Percentiles rank a stretch among this genome's conserved stretches.
Conservation (phyloP, 2,888 invertebrate genomes). For the Ptychoptera contaminata region DNA sequence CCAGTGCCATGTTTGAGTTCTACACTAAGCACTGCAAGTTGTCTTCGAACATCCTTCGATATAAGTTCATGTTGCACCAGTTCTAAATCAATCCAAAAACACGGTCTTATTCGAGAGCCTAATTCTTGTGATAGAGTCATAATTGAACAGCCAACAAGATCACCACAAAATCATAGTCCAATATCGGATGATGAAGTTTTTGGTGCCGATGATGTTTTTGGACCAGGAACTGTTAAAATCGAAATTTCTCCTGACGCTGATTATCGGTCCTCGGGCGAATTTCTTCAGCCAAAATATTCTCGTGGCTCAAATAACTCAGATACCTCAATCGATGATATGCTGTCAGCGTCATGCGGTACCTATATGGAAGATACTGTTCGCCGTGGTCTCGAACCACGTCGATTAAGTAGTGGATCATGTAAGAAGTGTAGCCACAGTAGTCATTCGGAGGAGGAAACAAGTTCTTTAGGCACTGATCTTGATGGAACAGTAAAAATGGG, state of each 20-base stretch:
- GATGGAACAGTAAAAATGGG: conserved; percentile 72
- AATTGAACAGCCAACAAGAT: conserved; percentile 42
- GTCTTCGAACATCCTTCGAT: conserved; percentile 24
- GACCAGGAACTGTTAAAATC: conserved; percentile 38
- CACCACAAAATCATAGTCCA: conserved; percentile 42
- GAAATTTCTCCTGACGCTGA: conserved; percentile 42
- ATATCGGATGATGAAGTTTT: conserved; percentile 42
- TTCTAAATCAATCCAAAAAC: conserved; percentile 11
- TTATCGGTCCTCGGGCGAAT: conserved; percentile 21
- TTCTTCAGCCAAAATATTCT: conserved; percentile 19
- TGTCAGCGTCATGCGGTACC: conserved; percentile 35
- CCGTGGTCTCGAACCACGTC: conserved; percentile 29
- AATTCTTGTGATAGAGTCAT: conserved; percentile 34
- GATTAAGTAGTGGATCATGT: conserved; percentile 37
- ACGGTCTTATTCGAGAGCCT: conserved; percentile 7
- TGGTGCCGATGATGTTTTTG: conserved; percentile 44
- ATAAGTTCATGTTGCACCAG: conserved; percentile 22
- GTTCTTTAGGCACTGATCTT: conserved; percentile 59
- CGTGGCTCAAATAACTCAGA: conserved; percentile 45
- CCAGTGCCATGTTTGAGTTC: conserved; percentile 25
- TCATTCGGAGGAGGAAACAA: conserved; percentile 58
- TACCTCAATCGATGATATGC: conserved; percentile 44
- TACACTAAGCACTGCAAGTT: conserved; percentile 25
- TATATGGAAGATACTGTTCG: conserved; percentile 39
- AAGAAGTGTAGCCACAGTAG: conserved; percentile 53